These are phyloP conservation scores for Dendroctonus ponderosae DNA, from an alignment of 1,140 invertebrate genomes.

Conservation along the genomic window DNA sequence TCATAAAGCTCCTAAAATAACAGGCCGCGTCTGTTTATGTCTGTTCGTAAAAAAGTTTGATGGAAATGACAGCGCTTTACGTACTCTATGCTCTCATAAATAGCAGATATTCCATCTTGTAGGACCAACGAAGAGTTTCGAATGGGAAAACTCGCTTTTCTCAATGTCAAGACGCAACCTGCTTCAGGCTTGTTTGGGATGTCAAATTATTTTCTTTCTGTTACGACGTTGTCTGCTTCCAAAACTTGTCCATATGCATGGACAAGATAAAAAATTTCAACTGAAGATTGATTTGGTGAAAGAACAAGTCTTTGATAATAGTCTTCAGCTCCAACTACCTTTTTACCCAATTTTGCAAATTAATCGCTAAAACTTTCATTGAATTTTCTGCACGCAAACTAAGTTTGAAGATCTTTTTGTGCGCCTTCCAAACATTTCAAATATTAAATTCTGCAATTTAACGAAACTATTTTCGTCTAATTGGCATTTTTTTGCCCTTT, in stretches of 20 bases:
- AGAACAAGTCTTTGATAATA: too few relatives aligned
- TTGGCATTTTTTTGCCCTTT: too few relatives aligned
- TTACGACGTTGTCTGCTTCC: background rate
- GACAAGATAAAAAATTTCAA: too few relatives aligned
- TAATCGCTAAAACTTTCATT: too few relatives aligned
- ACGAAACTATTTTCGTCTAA: too few relatives aligned
- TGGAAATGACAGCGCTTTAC: background rate
- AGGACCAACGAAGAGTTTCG: background rate
- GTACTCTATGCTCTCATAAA: background rate
- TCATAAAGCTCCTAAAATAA: conserved; percentile 19
- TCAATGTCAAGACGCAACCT: background rate
- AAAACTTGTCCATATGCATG: background rate
- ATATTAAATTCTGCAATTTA: too few relatives aligned
- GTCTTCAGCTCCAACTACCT: too few relatives aligned
- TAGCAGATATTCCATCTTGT: background rate
- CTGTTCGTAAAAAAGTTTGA: background rate
- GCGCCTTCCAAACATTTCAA: too few relatives aligned
- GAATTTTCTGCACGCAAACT: too few relatives aligned
- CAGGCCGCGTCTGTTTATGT: conserved; percentile 4
- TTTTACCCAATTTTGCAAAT: too few relatives aligned
- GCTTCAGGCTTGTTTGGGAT: background rate
- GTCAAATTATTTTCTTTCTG: background rate
- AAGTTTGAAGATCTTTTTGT: too few relatives aligned
- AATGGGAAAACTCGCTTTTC: background rate
- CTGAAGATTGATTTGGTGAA: too few relatives aligned